Evolutionary conservation across 2,797 vertebrate genomes (phyloP).

Genomic region (Columba guinea): DNA sequence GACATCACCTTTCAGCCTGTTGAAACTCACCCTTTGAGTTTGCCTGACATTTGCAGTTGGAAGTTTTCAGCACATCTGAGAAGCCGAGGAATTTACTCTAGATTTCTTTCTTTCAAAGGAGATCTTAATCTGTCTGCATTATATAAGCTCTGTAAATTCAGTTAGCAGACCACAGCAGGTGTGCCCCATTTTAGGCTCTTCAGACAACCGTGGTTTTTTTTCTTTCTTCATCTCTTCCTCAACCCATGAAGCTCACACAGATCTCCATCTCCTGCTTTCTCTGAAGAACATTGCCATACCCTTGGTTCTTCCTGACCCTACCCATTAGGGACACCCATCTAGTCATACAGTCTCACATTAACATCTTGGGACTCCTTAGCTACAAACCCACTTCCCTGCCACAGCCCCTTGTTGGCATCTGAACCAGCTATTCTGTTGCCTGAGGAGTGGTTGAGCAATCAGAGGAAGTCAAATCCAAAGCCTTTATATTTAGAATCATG

Average conservation of each 20-base stretch:
- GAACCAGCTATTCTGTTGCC: not conserved
- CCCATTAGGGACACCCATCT: not conserved
- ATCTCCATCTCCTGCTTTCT: not conserved
- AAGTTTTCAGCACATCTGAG: not conserved
- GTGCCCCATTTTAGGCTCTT: not conserved
- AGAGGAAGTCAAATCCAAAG: not conserved
- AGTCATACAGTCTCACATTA: not conserved
- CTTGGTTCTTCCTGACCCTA: not conserved
- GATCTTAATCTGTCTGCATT: not conserved
- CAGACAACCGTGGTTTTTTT: not conserved
- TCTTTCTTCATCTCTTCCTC: not conserved
- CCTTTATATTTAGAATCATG: not conserved
- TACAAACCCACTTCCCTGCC: not conserved
- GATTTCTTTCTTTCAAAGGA: not conserved
- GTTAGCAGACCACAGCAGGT: not conserved
- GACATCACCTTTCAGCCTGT: not conserved
- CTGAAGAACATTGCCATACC: not conserved
- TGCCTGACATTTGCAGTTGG: not conserved
- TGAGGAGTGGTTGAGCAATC: not conserved
- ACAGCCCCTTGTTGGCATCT: not conserved
- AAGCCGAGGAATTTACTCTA: not conserved
- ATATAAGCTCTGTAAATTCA: not conserved
- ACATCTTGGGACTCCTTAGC: not conserved
- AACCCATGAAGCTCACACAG: not conserved
- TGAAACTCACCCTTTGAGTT: not conserved